These are phyloP conservation scores for Hyles euphorbiae DNA, from an alignment of 1,140 invertebrate genomes.

Conservation along the genomic window DNA sequence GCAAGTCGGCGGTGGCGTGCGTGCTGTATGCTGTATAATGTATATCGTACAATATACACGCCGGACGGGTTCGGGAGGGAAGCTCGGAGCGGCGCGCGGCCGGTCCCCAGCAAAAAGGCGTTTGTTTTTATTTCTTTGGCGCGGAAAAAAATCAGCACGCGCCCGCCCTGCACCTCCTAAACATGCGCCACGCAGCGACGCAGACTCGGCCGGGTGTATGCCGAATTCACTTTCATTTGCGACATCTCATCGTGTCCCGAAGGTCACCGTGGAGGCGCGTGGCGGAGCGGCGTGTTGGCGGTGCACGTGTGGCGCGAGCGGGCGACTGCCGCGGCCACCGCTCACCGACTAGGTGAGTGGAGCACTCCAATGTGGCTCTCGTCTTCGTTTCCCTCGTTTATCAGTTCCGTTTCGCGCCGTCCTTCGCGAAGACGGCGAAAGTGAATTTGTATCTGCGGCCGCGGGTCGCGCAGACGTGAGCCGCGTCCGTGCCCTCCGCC, in stretches of 20 bases:
- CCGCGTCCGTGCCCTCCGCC: constrained; percentile 1
- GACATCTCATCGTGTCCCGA: constrained; percentile 69
- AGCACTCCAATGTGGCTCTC: constrained; percentile 42
- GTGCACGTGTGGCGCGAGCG: constrained; percentile 40
- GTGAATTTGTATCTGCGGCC: constrained; percentile 41
- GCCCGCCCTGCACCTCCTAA: constrained; percentile 71
- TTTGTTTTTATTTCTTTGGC: constrained; percentile 72
- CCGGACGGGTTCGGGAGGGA: constrained; percentile 15
- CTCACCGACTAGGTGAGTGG: constrained; percentile 66
- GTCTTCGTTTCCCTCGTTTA: constrained; percentile 59
- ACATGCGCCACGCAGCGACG: constrained; percentile 75
- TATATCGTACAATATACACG: background rate
- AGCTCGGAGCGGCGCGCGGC: constrained; percentile 33
- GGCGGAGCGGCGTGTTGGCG: constrained; percentile 18
- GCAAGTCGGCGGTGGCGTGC: background rate
- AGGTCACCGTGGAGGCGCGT: constrained; percentile 65
- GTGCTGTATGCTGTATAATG: constrained; percentile 5
- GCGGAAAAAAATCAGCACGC: constrained; percentile 68
- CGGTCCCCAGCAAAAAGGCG: constrained; percentile 59
- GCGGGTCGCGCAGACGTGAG: constrained; percentile 20
- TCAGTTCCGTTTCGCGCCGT: constrained; percentile 51
- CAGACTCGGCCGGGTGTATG: constrained; percentile 61
- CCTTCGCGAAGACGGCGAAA: constrained; percentile 56
- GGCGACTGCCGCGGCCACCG: constrained; percentile 49
- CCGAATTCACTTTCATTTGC: constrained; percentile 75